Conservation (phyloP, 2,888 invertebrate genomes). For the Cyclophora albipunctata region DNA sequence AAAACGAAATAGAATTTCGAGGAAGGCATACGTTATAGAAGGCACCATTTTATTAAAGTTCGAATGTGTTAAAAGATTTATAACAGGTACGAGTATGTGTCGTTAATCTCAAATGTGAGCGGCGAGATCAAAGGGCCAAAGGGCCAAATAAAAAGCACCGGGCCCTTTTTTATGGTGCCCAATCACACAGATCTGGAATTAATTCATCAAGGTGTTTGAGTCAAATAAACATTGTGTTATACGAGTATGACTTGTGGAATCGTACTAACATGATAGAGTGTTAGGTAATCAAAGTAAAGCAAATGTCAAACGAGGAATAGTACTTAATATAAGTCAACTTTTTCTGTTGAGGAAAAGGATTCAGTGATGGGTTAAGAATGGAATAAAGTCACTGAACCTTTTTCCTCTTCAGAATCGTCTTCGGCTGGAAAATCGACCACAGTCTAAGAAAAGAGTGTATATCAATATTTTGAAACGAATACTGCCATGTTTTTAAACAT, state of each 20-base stretch:
- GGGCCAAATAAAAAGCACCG: slow-evolving; percentile 17
- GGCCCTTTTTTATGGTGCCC: slow-evolving; percentile 31
- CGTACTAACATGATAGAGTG: background rate
- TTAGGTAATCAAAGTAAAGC: background rate
- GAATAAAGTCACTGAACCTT: no score
- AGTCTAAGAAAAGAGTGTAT: no score
- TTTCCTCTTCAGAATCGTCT: no score
- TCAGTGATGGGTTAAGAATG: no score
- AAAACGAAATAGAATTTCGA: no score
- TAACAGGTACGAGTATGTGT: slow-evolving; percentile 14
- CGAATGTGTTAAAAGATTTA: slow-evolving; percentile 39
- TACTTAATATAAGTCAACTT: no score
- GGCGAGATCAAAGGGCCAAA: slow-evolving; percentile 29
- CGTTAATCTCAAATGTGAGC: slow-evolving; percentile 22
- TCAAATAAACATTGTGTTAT: slow-evolving; percentile 37
- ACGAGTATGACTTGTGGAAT: slow-evolving; percentile 12
- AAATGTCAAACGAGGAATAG: background rate
- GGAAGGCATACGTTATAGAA: no score
- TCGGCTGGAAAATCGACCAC: no score
- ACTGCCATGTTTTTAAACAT: background rate
- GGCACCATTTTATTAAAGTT: slow-evolving; percentile 25
- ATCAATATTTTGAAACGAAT: no score
- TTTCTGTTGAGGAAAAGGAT: no score
- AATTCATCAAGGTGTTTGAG: slow-evolving; percentile 36
- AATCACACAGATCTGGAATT: slow-evolving; percentile 35